Evolutionary conservation across 1,140 invertebrate genomes (phyloP), one percentile per base, ranked within the genome.

Genomic region (Drosophila nigrodunni): DNA sequence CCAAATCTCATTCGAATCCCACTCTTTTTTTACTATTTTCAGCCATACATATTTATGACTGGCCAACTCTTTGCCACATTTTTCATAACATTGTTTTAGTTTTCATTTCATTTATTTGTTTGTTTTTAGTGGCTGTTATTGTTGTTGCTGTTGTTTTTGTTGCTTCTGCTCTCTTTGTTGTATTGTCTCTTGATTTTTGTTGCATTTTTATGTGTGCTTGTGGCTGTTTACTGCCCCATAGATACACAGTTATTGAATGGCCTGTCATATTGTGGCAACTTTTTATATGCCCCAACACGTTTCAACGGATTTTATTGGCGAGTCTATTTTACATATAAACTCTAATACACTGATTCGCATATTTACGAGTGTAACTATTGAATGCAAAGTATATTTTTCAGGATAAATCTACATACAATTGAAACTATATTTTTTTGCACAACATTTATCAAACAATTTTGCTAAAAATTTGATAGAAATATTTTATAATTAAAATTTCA

Each of bases 231-330:
- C 68, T 86, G 70, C 80, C 75, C 67, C 54, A 73, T 52, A 78
- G 71, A 81, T 77, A 72, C 82, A 65, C 70, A 78, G 79, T 80
- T 81, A 87, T 87, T 87, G 83, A 82, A 87, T 87, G 77, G 73
- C 72, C 87, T 83, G 85, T 88, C 83, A 88, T 87, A 83, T 83
- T 88, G 83, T 87, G 83, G 83, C 80, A 88, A 72, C 39, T 76
- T 88, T 88, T 87, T 89, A 74, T 88, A 87, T 87, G 70, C 71
- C 61, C 67, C 66, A 77, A 67, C 80, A 87, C 77, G 77, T 80
- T 74, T 72, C 77, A 70, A 64, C 60, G 66, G 47, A 13, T 82
- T 82, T 86, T 83, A 85, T 83, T 80, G 68, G 67, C 61, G 35
- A 6, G n/a, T 18, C 9, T 74, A 55, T 74, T 68, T 68, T 74